Conservation (phyloP, 2,113 vertebrate species). For the Megaleporinus macrocephalus region DNA sequence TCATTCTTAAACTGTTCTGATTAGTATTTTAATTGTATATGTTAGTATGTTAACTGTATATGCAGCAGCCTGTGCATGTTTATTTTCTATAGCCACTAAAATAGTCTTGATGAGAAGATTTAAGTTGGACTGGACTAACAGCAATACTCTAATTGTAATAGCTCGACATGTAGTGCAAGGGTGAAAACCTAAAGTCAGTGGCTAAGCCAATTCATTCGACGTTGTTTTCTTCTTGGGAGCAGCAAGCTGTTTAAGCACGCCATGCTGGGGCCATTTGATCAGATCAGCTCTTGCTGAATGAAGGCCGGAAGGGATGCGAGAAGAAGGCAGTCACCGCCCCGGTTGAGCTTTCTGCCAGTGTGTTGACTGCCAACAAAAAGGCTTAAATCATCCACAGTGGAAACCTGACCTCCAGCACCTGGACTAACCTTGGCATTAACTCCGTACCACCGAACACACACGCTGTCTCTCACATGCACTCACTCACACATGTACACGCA, state of each 20-base stretch:
- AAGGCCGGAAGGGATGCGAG: slow-evolving; percentile 38
- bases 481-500: background rate
- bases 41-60: too few species aligned
- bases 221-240: slow-evolving; percentile 71
- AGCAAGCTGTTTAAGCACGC: slow-evolving; percentile 72
- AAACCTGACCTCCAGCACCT: slow-evolving; percentile 13
- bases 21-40: too few species aligned
- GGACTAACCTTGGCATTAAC: slow-evolving; percentile 27
- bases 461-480: slow-evolving; percentile 43
- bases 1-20: too few species aligned
- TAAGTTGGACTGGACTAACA: too few species aligned
- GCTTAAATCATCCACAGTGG: background rate
- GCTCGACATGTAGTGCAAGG: too few species aligned
- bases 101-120: background rate
- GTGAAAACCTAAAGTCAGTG: slow-evolving; percentile 7
- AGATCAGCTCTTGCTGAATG: slow-evolving; percentile 75
- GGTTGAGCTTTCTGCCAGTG: slow-evolving; percentile 39
- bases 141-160: too few species aligned
- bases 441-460: background rate
- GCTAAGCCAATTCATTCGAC: slow-evolving; percentile 75
- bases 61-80: too few species aligned
- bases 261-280: slow-evolving; percentile 72
- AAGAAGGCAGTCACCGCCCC: background rate
- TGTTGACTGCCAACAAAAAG: slow-evolving; percentile 60
- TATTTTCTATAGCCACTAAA: too few species aligned